Evolutionary conservation across 2,888 invertebrate genomes (phyloP).

Genomic region (Xylocampa areola): DNA sequence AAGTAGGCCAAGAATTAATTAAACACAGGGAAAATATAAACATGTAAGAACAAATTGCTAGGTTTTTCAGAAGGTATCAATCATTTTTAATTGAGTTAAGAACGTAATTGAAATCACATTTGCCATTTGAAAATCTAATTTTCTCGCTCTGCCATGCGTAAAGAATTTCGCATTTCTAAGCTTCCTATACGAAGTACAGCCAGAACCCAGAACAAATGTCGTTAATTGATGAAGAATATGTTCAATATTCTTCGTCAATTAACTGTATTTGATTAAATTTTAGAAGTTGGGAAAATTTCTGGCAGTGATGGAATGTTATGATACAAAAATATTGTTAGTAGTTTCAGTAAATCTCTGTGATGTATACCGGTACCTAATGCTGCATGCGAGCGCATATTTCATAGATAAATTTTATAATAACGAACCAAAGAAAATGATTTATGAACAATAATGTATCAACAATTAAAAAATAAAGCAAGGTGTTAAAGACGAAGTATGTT

Average conservation of each 20-base stretch:
- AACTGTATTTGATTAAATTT: conserved; percentile 9
- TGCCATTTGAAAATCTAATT: conserved; percentile 4
- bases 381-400: background rate
- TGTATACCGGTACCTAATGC: background rate
- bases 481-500: too few species aligned
- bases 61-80: conserved; percentile 13
- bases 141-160: conserved; percentile 9
- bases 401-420: background rate
- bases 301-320: background rate
- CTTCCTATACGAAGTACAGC: conserved; percentile 19
- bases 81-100: conserved; percentile 21
- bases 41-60: too few species aligned
- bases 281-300: background rate
- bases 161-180: conserved; percentile 15
- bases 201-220: too few species aligned
- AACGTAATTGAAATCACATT: conserved; percentile 5
- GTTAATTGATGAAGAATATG: conserved; percentile 21
- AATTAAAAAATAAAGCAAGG: too few species aligned
- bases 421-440: background rate
- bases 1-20: background rate
- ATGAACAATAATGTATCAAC: too few species aligned
- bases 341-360: background rate
- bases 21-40: too few species aligned
- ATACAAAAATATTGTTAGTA: background rate
- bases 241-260: conserved; percentile 15